phyloP scores from a whole-genome alignment of 2,113 vertebrate species.

The Oxyruncus cristatus region DNA sequence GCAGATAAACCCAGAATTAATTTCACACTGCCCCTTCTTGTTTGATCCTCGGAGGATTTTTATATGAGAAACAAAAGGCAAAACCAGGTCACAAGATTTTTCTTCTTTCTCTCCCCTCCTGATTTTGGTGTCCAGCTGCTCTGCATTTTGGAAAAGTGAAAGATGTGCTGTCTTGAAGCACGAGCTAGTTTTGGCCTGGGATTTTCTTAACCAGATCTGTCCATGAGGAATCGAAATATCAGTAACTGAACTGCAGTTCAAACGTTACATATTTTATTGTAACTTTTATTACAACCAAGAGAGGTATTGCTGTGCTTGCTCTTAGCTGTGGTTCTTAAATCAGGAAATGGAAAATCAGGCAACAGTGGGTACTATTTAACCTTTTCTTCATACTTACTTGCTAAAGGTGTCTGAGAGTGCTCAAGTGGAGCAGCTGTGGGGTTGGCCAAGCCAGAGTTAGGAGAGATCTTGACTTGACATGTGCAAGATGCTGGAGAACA shows the following conservation, averaged over 20 bases:
- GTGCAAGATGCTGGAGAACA: not conserved
- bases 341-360: not conserved
- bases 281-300: not conserved
- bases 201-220: not conserved
- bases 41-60: not conserved
- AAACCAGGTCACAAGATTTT: not conserved
- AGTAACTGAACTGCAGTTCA: not conserved
- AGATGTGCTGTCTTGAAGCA: not conserved
- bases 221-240: not conserved
- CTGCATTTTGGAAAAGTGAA: not conserved
- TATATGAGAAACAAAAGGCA: not conserved
- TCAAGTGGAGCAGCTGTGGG: rapidly evolving
- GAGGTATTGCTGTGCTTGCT: not conserved
- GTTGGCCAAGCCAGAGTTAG: not conserved
- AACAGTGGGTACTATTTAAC: not conserved
- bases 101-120: not conserved
- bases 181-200: not conserved
- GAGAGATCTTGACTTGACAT: rapidly evolving
- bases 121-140: not conserved
- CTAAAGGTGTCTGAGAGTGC: not conserved
- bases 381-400: not conserved
- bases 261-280: not conserved
- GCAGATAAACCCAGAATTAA: not conserved
- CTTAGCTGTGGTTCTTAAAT: not conserved
- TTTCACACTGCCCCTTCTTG: not conserved